phyloP scores from a whole-genome alignment of 2,113 vertebrate genomes.

The Probosciger aterrimus region DNA sequence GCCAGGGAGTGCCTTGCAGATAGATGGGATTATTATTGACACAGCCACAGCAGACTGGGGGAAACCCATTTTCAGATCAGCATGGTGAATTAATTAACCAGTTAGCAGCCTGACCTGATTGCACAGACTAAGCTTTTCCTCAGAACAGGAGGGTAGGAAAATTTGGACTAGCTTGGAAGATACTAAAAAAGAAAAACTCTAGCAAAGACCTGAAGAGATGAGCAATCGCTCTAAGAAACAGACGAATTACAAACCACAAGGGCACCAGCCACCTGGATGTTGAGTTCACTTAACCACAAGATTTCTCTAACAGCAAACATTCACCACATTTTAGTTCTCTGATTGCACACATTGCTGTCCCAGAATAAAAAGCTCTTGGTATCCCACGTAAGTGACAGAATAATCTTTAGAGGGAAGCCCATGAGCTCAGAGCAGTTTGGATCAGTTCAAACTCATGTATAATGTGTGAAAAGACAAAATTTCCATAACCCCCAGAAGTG shows the following conservation, averaged over 20 bases:
- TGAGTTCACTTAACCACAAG: background rate
- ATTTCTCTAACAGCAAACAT: background rate
- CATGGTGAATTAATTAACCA: background rate
- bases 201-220: background rate
- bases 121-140: background rate
- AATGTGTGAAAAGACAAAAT: background rate
- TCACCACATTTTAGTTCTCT: background rate
- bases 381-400: background rate
- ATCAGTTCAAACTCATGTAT: background rate
- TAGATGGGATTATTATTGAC: background rate
- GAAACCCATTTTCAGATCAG: background rate
- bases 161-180: background rate
- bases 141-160: background rate
- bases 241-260: background rate
- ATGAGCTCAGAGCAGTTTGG: background rate
- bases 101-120: background rate
- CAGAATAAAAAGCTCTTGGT: background rate
- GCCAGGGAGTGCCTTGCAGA: background rate
- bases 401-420: background rate
- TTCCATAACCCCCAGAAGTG: background rate
- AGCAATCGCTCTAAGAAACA: background rate
- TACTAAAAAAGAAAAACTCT: background rate
- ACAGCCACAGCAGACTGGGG: accelerated
- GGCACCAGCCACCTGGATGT: background rate
- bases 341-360: background rate